These are phyloP conservation scores for Charina bottae DNA, from an alignment of 2,113 vertebrate genomes.

Conservation along the genomic window DNA sequence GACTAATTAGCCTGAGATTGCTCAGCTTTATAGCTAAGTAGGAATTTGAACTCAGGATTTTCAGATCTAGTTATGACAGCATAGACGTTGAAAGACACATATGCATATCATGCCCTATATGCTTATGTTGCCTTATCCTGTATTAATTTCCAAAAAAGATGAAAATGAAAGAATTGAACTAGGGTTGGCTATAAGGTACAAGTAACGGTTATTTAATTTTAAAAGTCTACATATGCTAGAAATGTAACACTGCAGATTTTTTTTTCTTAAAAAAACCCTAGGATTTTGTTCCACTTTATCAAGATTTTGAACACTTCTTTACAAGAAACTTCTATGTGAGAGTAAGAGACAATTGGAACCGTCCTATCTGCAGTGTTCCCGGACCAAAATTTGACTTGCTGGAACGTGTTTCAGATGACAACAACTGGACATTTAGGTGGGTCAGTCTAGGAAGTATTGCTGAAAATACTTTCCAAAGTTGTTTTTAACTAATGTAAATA, in stretches of 20 bases:
- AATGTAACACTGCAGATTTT: constrained; percentile 27
- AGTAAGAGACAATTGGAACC: constrained; percentile 94
- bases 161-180: neutral
- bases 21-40: neutral
- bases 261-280: constrained; percentile 62
- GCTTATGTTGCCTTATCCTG: neutral
- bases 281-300: constrained; percentile 94
- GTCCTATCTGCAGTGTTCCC: constrained; percentile 89
- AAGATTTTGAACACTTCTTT: constrained; percentile 97
- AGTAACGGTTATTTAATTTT: neutral
- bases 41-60: neutral
- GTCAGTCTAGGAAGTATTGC: constrained; percentile 18
- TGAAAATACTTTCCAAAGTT: neutral
- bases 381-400: constrained; percentile 86
- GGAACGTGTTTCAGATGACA: constrained; percentile 91
- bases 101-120: neutral
- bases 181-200: neutral
- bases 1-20: neutral
- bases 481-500: neutral
- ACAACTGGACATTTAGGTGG: constrained; percentile 97
- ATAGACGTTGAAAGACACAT: neutral
- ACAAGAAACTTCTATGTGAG: constrained; percentile 92
- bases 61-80: neutral
- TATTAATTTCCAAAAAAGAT: neutral
- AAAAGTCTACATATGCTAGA: constrained; percentile 13